Base-by-base conservation (phyloP, 1,140 invertebrate species). In the Delia radicum region DNA sequence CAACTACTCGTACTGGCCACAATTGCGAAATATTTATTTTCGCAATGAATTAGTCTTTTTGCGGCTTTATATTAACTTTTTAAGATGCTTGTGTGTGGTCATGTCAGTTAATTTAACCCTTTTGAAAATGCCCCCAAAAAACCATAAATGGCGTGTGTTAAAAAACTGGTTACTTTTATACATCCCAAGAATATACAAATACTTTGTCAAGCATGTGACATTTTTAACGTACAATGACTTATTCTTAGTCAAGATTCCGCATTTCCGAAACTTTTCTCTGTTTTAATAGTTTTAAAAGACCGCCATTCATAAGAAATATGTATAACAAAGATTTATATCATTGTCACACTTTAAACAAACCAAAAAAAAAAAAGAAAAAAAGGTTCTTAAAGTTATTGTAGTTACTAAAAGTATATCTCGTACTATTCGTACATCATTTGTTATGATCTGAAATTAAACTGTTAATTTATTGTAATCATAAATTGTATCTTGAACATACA, bases 141-240 rank as follows among this genome's bases (percentile, higher is more conserved):
- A 21, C 18, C 48, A 55, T 55, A 21, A 55, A 55, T 24, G 1
- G 48, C n/a, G n/a, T 1, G 18, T 55, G n/a, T 55, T 55, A 5
- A 21, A 7, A 55, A 55, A 55, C 18, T 55, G 21, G 48, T 55
- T 55, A 55, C 24, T 24, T 21, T 18, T 15, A 42, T 42, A 15
- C 12, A 15, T 42, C 31, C 10, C 10, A 33, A 33, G 31, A 5
- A 33, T 4, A 42, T 42, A 42, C 37, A 42, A 42, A 42, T 13
- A 69, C 65, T 15, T 69, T 69, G 65, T 69, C 65, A 33, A 69
- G 65, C 65, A 69, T 69, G 65, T 69, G 65, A 69, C 65, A 69
- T 69, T 69, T 69, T 69, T 33, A 69, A 69, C 29, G 65, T 69
- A 69, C 65, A 69, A 69, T 69, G 65, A 69, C 65, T 69, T 69